These are phyloP conservation scores for Tragelaphus scriptus DNA, from an alignment of 2,113 vertebrate genomes.

Conservation along the genomic window DNA sequence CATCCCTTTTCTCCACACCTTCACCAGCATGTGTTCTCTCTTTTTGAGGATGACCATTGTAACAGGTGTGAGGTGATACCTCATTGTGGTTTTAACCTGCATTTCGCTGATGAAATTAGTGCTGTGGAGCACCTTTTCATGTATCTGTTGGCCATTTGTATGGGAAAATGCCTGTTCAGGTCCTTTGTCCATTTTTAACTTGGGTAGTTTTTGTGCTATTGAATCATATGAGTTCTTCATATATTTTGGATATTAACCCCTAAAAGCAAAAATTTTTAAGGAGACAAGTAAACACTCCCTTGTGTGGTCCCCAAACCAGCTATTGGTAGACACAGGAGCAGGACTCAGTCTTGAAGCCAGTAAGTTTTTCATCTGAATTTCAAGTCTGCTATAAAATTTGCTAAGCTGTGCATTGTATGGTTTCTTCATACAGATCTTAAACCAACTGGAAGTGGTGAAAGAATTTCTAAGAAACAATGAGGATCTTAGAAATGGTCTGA, in stretches of 20 bases:
- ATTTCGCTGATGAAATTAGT: neutral
- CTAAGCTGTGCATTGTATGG: neutral
- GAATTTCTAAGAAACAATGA: constrained; percentile 64
- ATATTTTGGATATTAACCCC: neutral
- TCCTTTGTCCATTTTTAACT: neutral
- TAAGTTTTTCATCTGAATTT: neutral
- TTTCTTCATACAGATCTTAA: constrained; percentile 46
- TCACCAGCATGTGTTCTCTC: neutral
- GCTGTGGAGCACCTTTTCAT: neutral
- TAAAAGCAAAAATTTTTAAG: neutral
- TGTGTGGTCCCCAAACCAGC: neutral
- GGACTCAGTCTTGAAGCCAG: neutral
- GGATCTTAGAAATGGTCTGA: constrained; percentile 58
- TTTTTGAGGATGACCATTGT: neutral
- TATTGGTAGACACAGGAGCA: neutral
- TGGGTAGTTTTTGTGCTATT: neutral
- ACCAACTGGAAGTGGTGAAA: constrained; percentile 31
- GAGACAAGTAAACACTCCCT: neutral
- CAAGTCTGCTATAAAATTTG: neutral
- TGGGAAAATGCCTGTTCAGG: neutral
- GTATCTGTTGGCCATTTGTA: neutral
- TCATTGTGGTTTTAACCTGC: neutral
- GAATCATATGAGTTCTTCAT: neutral
- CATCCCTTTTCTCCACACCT: neutral
- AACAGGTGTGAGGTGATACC: neutral